Evolutionary conservation across 2,113 vertebrate genomes (phyloP).

Genomic region (Panthera leo): DNA sequence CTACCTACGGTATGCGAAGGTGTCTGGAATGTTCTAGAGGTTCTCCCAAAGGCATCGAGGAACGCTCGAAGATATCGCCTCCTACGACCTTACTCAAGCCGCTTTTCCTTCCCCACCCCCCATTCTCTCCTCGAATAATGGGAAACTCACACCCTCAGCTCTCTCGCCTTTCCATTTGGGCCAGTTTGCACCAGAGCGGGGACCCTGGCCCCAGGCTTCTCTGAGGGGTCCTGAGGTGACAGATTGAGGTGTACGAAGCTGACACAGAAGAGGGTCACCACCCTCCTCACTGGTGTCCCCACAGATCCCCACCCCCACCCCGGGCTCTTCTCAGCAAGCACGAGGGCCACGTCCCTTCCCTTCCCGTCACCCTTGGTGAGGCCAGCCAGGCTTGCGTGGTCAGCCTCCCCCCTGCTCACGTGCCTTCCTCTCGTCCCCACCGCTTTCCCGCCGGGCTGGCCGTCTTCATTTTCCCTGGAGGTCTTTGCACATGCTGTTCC

Average conservation of each 20-base stretch:
- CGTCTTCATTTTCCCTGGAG: background rate
- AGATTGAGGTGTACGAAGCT: background rate
- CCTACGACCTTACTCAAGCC: too few species aligned
- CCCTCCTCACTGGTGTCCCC: background rate
- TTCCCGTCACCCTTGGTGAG: background rate
- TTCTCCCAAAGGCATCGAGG: background rate
- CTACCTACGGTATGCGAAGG: background rate
- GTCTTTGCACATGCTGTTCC: background rate
- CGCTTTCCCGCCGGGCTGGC: rapidly evolving
- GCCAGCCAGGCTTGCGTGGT: background rate
- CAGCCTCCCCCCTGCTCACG: background rate
- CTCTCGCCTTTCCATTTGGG: too few species aligned
- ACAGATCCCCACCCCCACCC: background rate
- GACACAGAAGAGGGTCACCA: background rate
- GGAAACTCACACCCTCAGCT: background rate
- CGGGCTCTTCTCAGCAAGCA: background rate
- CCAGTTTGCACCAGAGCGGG: too few species aligned
- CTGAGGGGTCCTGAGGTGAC: background rate
- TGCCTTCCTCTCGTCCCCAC: rapidly evolving
- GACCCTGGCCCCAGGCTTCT: background rate
- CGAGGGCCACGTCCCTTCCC: too few species aligned
- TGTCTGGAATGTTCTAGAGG: background rate
- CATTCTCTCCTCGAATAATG: too few species aligned
- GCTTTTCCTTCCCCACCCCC: too few species aligned
- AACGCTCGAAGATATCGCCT: background rate